phyloP scores from a whole-genome alignment of 2,113 vertebrate genomes.

The Drymodes brunneopygia region DNA sequence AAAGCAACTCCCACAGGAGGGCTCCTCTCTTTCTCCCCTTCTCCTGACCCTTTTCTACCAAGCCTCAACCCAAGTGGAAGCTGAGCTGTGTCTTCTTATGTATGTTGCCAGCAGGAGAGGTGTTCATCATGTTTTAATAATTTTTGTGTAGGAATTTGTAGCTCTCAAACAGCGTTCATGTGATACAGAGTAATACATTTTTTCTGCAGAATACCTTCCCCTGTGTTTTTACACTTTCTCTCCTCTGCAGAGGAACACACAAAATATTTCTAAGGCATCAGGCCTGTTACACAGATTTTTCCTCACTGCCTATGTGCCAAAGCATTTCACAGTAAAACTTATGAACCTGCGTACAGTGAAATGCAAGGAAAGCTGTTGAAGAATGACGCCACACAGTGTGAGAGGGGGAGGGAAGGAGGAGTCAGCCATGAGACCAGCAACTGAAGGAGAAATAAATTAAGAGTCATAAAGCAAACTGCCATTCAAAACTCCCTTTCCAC shows the following conservation, averaged over 20 bases:
- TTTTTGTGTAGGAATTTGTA: background rate
- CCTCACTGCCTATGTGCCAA: background rate
- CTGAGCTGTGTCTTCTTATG: background rate
- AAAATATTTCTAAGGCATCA: slow-evolving; percentile 8
- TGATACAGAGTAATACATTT: background rate
- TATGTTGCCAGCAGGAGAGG: background rate
- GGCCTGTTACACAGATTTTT: background rate
- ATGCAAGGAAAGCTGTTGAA: slow-evolving; percentile 23
- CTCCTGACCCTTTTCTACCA: background rate
- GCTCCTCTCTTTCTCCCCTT: background rate
- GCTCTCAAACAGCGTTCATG: background rate
- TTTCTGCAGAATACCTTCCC: background rate
- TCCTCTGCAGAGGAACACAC: background rate
- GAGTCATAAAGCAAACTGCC: slow-evolving; percentile 33
- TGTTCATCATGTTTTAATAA: background rate
- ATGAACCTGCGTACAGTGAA: background rate
- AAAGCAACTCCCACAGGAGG: too few relatives aligned
- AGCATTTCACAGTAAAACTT: slow-evolving; percentile 2
- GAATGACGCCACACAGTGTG: background rate
- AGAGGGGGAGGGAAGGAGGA: slow-evolving; percentile 8
- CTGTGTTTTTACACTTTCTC: background rate
- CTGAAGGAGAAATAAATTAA: slow-evolving; percentile 38
- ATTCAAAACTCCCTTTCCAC: slow-evolving; percentile 8
- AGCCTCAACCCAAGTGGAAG: background rate
- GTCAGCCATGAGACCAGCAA: slow-evolving; percentile 2